Evolutionary conservation across 2,113 vertebrate genomes (phyloP).

Genomic region (Dicerorhinus sumatrensis): DNA sequence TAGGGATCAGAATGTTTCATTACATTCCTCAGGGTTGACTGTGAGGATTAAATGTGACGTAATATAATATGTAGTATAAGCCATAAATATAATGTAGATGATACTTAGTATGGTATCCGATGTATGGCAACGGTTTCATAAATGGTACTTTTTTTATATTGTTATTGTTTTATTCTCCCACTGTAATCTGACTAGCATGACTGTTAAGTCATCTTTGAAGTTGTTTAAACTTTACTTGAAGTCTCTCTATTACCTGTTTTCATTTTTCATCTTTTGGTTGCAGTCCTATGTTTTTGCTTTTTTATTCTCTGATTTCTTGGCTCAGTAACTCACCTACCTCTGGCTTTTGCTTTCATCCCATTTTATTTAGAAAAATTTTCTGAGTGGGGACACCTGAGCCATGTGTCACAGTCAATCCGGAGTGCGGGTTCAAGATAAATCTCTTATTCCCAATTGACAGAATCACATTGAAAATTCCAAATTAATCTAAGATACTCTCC

Average conservation of each 20-base stretch:
- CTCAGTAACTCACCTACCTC: background rate
- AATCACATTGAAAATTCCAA: constrained; percentile 39
- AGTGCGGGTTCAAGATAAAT: constrained; percentile 11
- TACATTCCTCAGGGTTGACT: background rate
- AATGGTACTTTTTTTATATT: background rate
- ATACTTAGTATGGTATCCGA: background rate
- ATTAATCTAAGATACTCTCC: constrained; percentile 63
- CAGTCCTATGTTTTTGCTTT: background rate
- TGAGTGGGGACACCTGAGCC: background rate
- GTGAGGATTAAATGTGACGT: background rate
- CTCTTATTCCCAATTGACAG: constrained; percentile 25
- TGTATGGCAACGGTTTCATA: background rate
- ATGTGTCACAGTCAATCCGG: constrained; percentile 39
- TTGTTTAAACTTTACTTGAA: constrained; percentile 13
- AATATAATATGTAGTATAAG: background rate
- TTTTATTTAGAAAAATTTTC: constrained; percentile 25
- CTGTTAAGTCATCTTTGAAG: background rate
- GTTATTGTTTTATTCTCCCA: background rate
- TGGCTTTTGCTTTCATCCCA: background rate
- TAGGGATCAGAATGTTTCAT: background rate
- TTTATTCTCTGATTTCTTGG: constrained; percentile 11
- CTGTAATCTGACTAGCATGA: background rate
- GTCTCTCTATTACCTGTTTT: background rate
- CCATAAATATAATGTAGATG: background rate
- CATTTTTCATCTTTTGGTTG: background rate